Evolutionary conservation across 2,888 invertebrate species (phyloP).

Genomic region (Euphydryas editha): DNA sequence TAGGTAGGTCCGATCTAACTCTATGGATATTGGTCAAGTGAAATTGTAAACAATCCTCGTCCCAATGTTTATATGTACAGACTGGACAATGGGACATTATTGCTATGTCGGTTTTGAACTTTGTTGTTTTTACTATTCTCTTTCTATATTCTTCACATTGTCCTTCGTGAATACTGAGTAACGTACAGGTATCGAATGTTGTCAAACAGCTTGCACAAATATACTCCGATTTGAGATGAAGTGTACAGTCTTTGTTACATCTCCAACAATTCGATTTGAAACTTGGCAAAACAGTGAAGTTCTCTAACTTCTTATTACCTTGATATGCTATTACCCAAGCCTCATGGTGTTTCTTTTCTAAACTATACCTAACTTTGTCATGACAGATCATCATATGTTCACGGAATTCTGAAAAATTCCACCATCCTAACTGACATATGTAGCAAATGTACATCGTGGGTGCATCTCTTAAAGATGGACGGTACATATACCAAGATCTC

Average conservation of each 20-base stretch:
- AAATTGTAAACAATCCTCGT: fast-evolving
- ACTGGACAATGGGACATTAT: constrained; percentile 26
- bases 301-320: fast-evolving
- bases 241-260: constrained; percentile 46
- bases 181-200: constrained; percentile 45
- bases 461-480: constrained; percentile 33
- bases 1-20: constrained; percentile 54
- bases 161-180: constrained; percentile 36
- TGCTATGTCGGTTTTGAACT: neutral
- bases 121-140: neutral
- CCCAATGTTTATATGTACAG: constrained; percentile 35
- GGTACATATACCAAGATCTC: constrained; percentile 43
- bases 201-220: constrained; percentile 43
- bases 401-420: constrained; percentile 53
- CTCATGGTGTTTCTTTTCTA: constrained; percentile 45
- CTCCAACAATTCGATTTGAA: constrained; percentile 47
- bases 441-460: constrained; percentile 63
- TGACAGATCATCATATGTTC: constrained; percentile 50
- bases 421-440: constrained; percentile 56
- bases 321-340: constrained; percentile 47
- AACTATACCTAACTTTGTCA: neutral
- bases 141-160: constrained; percentile 29
- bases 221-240: constrained; percentile 34
- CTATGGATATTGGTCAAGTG: constrained; percentile 50
- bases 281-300: constrained; percentile 39